Evolutionary conservation across 2,888 invertebrate species (phyloP), one percentile per base, ranked within the genome.

Genomic region (Microchrysa polita): DNA sequence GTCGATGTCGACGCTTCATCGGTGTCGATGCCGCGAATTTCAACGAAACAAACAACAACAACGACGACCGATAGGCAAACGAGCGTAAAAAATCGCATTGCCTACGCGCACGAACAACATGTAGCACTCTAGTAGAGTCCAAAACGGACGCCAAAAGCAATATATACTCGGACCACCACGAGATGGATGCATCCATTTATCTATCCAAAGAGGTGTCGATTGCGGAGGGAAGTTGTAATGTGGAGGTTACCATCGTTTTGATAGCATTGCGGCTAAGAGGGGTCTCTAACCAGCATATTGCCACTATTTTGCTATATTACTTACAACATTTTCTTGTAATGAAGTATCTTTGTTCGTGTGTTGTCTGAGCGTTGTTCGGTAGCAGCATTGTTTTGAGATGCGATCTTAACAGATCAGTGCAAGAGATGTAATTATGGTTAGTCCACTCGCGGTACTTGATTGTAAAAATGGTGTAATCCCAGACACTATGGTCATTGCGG

Each of bases 391-490:
- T 23, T 14, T 14, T 44, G 65, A n/a, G n/a, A 23, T 23, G 65
- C 14, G 18, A 22, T 48, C 48, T 48, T 34, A 34, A 34, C 2
- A 34, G 7, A 10, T 12, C 65, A 48, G 22, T 2, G 18, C 22
- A 34, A 34, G 4, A 34, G 27, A 34, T 61, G 42, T 42, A 40
- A 18, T 44, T 65, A 18, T 34, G 20, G 42, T 65, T 20, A 22
- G 22, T 34, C 69, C 67, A 34, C 27, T n/a, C n/a, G 40, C 14
- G 55, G 40, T 57, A 69, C 69, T 27, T 69, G 69, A 69, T 55
- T 42, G 23, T 65, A 69, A 34, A 34, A 69, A 69, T 69, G 69
- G 69, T 69, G 69, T 69, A 69, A 69, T 69, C 57, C 57, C 55
- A 42, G 22, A 55, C 57, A 27, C 27, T 20, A n/a, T n/a, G 69